A percentile compares a stretch with the other conserved stretches of the same genome.
These are phyloP conservation scores for Geotrypetes seraphini DNA, from an alignment of 2,797 vertebrate genomes.

Conservation along the genomic window DNA sequence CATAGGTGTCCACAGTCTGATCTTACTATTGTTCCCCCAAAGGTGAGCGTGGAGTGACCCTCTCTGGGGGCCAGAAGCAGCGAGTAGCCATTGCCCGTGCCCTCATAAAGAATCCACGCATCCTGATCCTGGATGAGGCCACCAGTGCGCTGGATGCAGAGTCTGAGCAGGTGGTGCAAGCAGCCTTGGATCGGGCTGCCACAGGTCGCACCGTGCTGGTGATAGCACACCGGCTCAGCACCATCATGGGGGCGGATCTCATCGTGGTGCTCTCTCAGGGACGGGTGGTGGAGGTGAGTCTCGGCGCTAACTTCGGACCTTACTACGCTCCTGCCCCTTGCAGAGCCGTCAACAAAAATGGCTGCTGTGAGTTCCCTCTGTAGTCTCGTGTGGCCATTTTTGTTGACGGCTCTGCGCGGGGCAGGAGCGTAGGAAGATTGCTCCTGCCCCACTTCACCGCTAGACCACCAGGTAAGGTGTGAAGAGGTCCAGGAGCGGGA, in stretches of 20 bases:
- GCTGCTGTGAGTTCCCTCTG: too few relatives aligned
- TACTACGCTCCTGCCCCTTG: too few relatives aligned
- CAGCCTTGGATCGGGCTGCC: slow-evolving; percentile 76
- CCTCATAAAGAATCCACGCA: slow-evolving; percentile 76
- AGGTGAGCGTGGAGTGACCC: slow-evolving; percentile 80
- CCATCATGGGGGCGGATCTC: slow-evolving; percentile 72
- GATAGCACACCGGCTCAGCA: slow-evolving; percentile 91
- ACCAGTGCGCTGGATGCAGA: slow-evolving; percentile 85
- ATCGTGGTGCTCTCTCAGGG: slow-evolving; percentile 83
- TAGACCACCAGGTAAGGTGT: too few relatives aligned
- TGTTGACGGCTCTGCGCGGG: too few relatives aligned
- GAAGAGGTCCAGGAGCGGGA: too few relatives aligned
- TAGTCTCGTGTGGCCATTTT: too few relatives aligned
- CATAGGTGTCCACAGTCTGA: too few relatives aligned
- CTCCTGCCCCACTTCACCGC: too few relatives aligned
- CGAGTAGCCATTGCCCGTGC: slow-evolving; percentile 87
- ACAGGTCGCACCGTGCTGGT: slow-evolving; percentile 83
- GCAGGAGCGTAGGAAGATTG: too few relatives aligned
- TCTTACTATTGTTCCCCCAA: too few relatives aligned
- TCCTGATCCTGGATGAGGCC: slow-evolving; percentile 86
- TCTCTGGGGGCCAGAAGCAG: slow-evolving; percentile 94
- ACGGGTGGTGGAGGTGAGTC: slow-evolving; percentile 71
- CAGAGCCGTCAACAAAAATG: too few relatives aligned
- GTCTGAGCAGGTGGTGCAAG: slow-evolving; percentile 80
- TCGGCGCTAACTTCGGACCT: too few relatives aligned